A percentile compares a stretch with the other conserved stretches of the same genome.
These are phyloP conservation scores for Andrena bicolor DNA, from an alignment of 2,888 invertebrate genomes.

Conservation along the genomic window DNA sequence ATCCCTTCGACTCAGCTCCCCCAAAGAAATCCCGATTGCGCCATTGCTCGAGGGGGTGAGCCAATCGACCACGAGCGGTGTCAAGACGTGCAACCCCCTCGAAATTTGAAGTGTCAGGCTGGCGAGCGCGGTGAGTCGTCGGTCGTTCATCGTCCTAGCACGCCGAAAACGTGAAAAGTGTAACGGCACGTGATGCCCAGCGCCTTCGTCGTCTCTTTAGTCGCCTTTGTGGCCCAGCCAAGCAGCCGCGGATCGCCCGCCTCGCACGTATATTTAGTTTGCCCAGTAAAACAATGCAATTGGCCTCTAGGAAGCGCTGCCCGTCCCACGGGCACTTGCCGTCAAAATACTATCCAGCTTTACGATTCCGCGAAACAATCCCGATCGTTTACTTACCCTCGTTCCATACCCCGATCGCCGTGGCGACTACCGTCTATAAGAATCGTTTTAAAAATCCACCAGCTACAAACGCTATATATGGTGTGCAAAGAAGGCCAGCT, in stretches of 20 bases:
- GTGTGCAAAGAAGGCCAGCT: constrained; percentile 10
- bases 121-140: constrained; percentile 29
- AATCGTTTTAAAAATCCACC: background rate
- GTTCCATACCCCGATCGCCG: background rate
- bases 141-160: constrained; percentile 58
- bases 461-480: background rate
- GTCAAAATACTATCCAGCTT: constrained; percentile 60
- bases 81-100: too few species aligned
- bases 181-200: constrained; percentile 78
- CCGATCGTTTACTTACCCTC: constrained; percentile 35
- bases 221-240: constrained; percentile 76
- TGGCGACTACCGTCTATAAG: background rate
- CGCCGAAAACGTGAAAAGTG: constrained; percentile 76
- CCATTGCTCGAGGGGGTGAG: too few species aligned
- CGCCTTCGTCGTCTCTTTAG: constrained; percentile 58
- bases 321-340: constrained; percentile 43
- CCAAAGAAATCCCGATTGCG: too few species aligned
- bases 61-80: too few species aligned
- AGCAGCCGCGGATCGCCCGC: constrained; percentile 79
- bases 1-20: too few species aligned
- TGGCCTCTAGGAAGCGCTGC: constrained; percentile 79
- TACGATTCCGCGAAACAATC: constrained; percentile 42
- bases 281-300: constrained; percentile 81
- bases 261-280: constrained; percentile 81
- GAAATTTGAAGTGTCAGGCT: background rate